These are phyloP conservation scores for Arge pagana DNA, from an alignment of 2,888 invertebrate genomes.

Conservation along the genomic window DNA sequence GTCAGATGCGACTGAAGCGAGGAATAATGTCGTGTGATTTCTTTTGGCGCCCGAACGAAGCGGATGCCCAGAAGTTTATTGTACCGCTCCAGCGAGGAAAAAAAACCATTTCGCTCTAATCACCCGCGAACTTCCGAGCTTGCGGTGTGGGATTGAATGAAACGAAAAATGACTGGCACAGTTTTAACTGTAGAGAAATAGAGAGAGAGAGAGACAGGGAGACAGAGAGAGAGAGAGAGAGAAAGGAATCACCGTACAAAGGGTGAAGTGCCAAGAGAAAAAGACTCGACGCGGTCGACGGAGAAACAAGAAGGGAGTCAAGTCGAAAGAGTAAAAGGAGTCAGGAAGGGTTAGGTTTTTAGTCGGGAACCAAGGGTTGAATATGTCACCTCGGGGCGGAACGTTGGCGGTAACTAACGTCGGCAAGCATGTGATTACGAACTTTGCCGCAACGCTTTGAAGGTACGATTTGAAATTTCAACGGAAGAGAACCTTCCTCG, in stretches of 20 bases:
- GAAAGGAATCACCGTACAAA: not conserved
- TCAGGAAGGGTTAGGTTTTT: constrained; percentile 24
- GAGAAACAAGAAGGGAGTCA: constrained; percentile 28
- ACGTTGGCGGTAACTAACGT: constrained; percentile 44
- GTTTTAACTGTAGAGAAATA: constrained; percentile 26
- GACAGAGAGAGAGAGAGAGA: constrained; percentile 12
- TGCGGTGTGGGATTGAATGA: constrained; percentile 36
- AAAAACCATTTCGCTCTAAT: constrained; percentile 32
- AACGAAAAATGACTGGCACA: constrained; percentile 40
- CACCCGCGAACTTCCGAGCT: constrained; percentile 29
- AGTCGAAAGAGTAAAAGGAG: constrained; percentile 24
- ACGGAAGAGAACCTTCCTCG: too few species aligned
- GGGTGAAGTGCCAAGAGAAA: constrained; percentile 8
- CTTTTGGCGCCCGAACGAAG: too few species aligned
- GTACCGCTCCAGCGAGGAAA: too few species aligned
- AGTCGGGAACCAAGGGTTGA: constrained; percentile 46
- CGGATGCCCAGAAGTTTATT: too few species aligned
- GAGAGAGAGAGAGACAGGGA: constrained; percentile 18
- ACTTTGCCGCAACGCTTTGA: too few species aligned
- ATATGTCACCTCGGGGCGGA: constrained; percentile 44
- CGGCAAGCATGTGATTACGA: constrained; percentile 44
- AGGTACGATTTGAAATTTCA: too few species aligned
- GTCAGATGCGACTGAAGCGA: too few species aligned
- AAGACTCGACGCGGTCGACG: constrained; percentile 26
- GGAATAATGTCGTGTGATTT: too few species aligned